These are phyloP conservation scores for Hemiprocne comata DNA, from an alignment of 2,113 vertebrate genomes.

Conservation along the genomic window DNA sequence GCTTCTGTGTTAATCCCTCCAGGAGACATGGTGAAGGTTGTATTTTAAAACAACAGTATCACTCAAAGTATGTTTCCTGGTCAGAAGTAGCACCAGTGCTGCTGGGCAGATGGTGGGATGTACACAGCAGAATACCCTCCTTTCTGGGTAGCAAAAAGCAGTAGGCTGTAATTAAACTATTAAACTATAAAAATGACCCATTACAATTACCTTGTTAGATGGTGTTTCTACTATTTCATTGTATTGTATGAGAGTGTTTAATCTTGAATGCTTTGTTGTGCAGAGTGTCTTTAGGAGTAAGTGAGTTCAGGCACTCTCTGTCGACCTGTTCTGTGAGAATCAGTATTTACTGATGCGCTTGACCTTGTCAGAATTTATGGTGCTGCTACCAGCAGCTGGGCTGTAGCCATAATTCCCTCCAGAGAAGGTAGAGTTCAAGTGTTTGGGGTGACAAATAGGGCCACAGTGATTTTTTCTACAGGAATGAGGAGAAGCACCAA, in stretches of 20 bases:
- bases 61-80: neutral
- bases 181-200: neutral
- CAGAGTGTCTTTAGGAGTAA: neutral
- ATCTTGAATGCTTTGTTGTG: neutral
- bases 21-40: neutral
- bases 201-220: neutral
- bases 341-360: neutral
- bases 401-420: neutral
- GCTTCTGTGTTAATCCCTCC: neutral
- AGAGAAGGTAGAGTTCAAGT: conserved; percentile 11
- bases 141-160: neutral
- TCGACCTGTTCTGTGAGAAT: neutral
- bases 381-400: neutral
- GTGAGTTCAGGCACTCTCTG: neutral
- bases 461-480: neutral
- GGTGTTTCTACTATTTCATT: neutral
- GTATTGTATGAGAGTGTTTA: neutral
- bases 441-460: neutral
- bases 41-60: neutral
- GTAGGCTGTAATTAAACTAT: neutral
- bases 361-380: conserved; percentile 31
- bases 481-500: neutral
- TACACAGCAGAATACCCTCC: neutral
- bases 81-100: neutral
- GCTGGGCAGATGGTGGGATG: fast-evolving